Evolutionary conservation across 2,113 vertebrate species (phyloP).

Genomic region (Pseudorasbora parva): DNA sequence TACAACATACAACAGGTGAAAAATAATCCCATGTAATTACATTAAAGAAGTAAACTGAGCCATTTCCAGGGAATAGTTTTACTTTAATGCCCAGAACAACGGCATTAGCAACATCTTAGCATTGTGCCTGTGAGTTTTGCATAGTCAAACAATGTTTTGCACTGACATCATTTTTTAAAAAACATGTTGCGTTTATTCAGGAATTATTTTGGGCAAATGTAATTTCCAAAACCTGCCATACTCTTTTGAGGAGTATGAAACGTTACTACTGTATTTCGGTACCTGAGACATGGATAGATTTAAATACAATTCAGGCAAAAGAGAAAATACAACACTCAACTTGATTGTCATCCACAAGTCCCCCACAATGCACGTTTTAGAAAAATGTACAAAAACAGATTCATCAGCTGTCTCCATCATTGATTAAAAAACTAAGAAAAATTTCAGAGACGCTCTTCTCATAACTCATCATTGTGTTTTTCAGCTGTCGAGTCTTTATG

Average conservation of each 20-base stretch:
- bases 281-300: background rate
- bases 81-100: no score
- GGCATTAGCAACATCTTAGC: background rate
- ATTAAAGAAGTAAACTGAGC: no score
- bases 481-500: slow-evolving; percentile 51
- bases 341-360: slow-evolving; percentile 7
- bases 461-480: slow-evolving; percentile 69
- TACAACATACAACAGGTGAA: no score
- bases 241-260: slow-evolving; percentile 3
- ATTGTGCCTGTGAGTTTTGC: background rate
- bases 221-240: slow-evolving; percentile 12
- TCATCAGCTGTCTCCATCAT: slow-evolving; percentile 5
- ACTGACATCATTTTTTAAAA: background rate
- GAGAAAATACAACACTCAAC: background rate
- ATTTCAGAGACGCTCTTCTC: slow-evolving; percentile 56
- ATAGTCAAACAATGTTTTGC: background rate
- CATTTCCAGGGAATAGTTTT: no score
- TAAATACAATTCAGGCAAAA: slow-evolving; percentile 10
- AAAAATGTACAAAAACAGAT: background rate
- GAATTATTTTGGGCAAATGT: background rate
- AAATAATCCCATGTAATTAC: no score
- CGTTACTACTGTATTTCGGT: background rate
- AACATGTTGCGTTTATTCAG: slow-evolving; percentile 14
- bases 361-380: background rate
- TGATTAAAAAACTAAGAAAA: slow-evolving; percentile 26